phyloP scores from a whole-genome alignment of 1,140 invertebrate genomes.

The Sitobion miscanthi region DNA sequence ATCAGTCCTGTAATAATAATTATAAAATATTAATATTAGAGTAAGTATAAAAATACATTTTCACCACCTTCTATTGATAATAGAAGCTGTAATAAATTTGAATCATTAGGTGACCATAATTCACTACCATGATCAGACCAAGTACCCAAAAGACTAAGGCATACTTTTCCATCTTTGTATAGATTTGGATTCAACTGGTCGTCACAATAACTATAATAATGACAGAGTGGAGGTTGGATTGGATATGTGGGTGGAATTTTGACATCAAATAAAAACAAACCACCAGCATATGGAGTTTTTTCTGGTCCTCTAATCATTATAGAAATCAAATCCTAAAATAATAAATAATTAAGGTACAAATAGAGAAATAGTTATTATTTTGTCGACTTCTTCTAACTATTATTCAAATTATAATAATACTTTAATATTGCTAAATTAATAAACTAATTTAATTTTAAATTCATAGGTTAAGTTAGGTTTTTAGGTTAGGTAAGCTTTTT shows the following conservation, averaged over 20 bases:
- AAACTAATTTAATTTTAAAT: not conserved
- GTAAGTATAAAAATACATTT: not conserved
- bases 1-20: constrained; percentile 71
- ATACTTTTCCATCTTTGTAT: constrained; percentile 94
- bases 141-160: constrained; percentile 93
- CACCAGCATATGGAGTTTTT: constrained; percentile 88
- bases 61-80: constrained; percentile 57
- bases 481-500: not conserved
- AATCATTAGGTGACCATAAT: constrained; percentile 97
- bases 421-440: not conserved
- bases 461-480: not conserved
- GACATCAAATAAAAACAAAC: constrained; percentile 90
- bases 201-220: constrained; percentile 65
- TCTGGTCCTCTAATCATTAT: constrained; percentile 90
- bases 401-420: not conserved
- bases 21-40: constrained; percentile 52
- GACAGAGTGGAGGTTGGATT: constrained; percentile 74
- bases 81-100: constrained; percentile 88
- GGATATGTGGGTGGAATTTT: constrained; percentile 90
- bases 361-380: not conserved
- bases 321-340: constrained; percentile 43
- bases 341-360: not conserved
- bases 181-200: constrained; percentile 97
- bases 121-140: constrained; percentile 98
- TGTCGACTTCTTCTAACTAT: not conserved